Percentiles rank a stretch among this genome's conserved stretches.
phyloP scores from a whole-genome alignment of 2,888 invertebrate species.

The Clivina fossor region DNA sequence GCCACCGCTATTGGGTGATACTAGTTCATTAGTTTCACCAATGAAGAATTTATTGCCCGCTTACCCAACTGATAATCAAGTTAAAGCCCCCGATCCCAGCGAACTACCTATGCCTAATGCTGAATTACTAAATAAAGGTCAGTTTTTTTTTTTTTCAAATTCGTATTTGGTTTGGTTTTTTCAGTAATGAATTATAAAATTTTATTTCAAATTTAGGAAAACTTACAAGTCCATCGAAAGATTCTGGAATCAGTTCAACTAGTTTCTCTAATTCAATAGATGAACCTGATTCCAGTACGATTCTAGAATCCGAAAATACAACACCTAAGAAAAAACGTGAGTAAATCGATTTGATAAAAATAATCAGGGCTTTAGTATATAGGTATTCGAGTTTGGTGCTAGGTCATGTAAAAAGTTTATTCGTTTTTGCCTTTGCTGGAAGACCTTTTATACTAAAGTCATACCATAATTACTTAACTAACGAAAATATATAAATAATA shows the following conservation, averaged over 20 bases:
- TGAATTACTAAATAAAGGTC: slow-evolving; percentile 50
- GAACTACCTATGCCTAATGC: slow-evolving; percentile 52
- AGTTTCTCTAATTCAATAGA: slow-evolving; percentile 23
- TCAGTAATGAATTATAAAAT: not conserved
- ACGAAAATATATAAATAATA: too few species aligned
- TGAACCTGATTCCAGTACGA: slow-evolving; percentile 31
- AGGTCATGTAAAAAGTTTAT: too few species aligned
- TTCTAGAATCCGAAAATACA: slow-evolving; percentile 25
- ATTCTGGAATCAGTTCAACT: slow-evolving; percentile 27
- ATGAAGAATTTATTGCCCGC: slow-evolving; percentile 46
- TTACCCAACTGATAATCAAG: slow-evolving; percentile 31
- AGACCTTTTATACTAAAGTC: too few species aligned
- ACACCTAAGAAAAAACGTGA: slow-evolving; percentile 39
- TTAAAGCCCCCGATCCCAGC: slow-evolving; percentile 49
- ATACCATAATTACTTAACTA: too few species aligned
- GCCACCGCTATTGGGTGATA: slow-evolving; percentile 47
- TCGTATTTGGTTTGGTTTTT: too few species aligned
- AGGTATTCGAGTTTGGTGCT: not conserved
- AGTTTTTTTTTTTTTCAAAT: slow-evolving; percentile 9
- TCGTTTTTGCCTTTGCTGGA: too few species aligned
- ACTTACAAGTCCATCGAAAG: slow-evolving; percentile 21
- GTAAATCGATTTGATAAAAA: slow-evolving; percentile 19
- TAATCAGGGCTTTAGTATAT: not conserved
- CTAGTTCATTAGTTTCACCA: slow-evolving; percentile 50
- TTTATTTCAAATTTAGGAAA: slow-evolving; percentile 7